Evolutionary conservation across 2,797 vertebrate genomes (phyloP), one percentile per base, ranked within the genome.

Genomic region (Leptatherina wallacei): DNA sequence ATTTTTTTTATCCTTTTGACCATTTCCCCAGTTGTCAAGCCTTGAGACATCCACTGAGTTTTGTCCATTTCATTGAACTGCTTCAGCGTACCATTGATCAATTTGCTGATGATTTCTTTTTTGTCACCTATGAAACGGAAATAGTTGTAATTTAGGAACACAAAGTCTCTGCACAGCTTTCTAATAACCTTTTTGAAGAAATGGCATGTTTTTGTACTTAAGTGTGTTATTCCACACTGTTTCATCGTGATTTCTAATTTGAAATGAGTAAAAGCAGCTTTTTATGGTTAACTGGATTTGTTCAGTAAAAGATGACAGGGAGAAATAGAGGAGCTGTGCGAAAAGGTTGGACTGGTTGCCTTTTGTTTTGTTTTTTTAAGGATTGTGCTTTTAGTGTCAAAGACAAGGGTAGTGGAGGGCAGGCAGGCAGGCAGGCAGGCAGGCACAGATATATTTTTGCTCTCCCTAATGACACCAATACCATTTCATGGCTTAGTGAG

Each of bases 401-500:
- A 86, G 83, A 79, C 85, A 70, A 84, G 81, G 82, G 79, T 79
- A 78, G 77, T 73, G 61, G 82, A 89, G 85, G 88, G 77, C 85
- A 84, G 77, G 73, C 75, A 80, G 77, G 73, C 75, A 80, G 88
- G 77, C 85, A 84, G 77, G 73, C 75, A 80, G 77, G 73, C 75
- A 80, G 85, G 80, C 87, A 87, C 79, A 86, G 85, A 91, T 91
- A 88, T 88, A 91, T 90, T 89, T 90, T 90, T 91, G 87, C 88
- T 87, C 85, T 86, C 87, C 87, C 85, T 91, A 90, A 91, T 91
- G 90, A 89, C 88, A 92, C 88, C 90, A 84, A 88, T 89, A 89
- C 90, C 80, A 91, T 91, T 93, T 92, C 91, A 91, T 91, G 89
- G 91, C 86, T 89, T 91, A 87, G 78, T 89, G 91, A 90, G 82